Evolutionary conservation across 2,113 vertebrate genomes (phyloP).

Genomic region (Chascanopsetta lugubris): DNA sequence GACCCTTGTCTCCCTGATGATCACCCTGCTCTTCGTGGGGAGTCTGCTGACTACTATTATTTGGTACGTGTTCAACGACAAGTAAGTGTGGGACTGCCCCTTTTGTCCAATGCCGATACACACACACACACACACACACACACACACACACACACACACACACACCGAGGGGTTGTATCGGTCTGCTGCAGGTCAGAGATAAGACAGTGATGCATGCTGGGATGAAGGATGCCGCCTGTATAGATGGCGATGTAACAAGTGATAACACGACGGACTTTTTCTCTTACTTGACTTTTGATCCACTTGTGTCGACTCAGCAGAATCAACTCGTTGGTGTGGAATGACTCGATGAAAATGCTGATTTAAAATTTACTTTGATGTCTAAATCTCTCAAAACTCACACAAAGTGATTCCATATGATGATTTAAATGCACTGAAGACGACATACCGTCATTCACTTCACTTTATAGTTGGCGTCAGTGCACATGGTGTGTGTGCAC

Average conservation of each 20-base stretch:
- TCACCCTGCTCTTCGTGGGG: constrained; percentile 57
- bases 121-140: not conserved
- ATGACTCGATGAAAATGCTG: not conserved
- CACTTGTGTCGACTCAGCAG: not conserved
- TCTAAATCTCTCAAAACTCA: too few species aligned
- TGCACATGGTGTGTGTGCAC: too few species aligned
- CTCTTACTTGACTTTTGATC: not conserved
- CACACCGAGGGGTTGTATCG: too few species aligned
- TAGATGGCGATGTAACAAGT: not conserved
- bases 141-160: constrained; percentile 3
- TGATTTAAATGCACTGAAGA: too few species aligned
- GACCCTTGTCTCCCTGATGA: constrained; percentile 41
- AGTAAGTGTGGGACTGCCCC: constrained; percentile 50
- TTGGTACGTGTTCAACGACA: constrained; percentile 53
- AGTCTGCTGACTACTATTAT: constrained; percentile 59
- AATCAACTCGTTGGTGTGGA: not conserved
- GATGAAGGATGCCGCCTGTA: not conserved
- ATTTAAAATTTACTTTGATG: too few species aligned
- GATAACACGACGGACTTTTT: not conserved
- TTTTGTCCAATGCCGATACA: not conserved
- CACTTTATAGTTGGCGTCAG: too few species aligned
- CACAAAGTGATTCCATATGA: too few species aligned
- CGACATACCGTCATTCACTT: too few species aligned
- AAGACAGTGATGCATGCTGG: not conserved
- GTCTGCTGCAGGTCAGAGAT: not conserved